A percentile compares a stretch with the other conserved stretches of the same genome.
phyloP scores from a whole-genome alignment of 2,888 invertebrate genomes.

The Slavum lentiscoides region DNA sequence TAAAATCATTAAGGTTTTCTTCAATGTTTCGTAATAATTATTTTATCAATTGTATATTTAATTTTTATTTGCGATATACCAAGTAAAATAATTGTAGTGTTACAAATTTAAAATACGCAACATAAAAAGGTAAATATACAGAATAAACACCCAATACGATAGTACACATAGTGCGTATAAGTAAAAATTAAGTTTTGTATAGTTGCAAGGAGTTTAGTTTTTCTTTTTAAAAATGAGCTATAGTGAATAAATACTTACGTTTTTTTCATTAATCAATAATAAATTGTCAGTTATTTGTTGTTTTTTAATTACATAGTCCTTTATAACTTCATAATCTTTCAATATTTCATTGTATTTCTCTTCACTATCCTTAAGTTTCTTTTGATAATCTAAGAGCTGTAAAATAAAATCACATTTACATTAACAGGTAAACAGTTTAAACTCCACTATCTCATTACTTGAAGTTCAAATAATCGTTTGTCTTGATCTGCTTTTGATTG shows the following conservation, averaged over 20 bases:
- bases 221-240: not conserved
- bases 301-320: conserved; percentile 23
- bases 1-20: conserved; percentile 12
- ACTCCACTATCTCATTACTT: not conserved
- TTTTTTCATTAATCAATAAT: conserved; percentile 10
- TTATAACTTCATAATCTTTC: conserved; percentile 30
- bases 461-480: conserved; percentile 11
- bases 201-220: not conserved
- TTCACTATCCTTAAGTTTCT: conserved; percentile 13
- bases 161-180: too few relatives aligned
- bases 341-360: conserved; percentile 29
- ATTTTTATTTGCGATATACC: not conserved
- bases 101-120: not conserved
- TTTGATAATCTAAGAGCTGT: conserved; percentile 27
- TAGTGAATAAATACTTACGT: conserved; percentile 8
- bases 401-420: not conserved
- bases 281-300: conserved; percentile 10
- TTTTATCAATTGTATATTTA: not conserved
- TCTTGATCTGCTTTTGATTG: conserved; percentile 13
- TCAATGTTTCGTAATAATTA: not conserved
- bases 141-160: not conserved
- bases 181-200: not conserved
- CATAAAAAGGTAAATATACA: not conserved
- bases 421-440: not conserved
- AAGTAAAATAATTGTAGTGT: not conserved